Conservation (phyloP, 2,113 vertebrate genomes). For the Gobio gobio region DNA sequence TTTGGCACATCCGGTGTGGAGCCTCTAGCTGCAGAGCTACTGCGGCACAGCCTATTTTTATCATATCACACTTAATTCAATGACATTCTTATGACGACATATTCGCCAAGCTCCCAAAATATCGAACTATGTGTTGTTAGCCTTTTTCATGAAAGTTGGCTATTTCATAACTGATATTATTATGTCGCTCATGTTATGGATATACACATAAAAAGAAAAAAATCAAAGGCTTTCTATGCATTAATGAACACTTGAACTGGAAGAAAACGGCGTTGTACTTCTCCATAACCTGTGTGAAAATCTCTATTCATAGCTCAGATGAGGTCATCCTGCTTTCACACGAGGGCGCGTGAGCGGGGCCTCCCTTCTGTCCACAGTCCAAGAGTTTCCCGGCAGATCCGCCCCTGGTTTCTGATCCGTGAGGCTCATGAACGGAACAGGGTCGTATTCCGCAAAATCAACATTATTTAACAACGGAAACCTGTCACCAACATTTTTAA, state of each 20-base stretch:
- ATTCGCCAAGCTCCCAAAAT: conserved; percentile 7
- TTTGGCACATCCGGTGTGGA: conserved; percentile 71
- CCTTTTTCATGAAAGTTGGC: neutral
- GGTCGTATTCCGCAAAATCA: neutral
- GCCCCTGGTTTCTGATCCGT: conserved; percentile 62
- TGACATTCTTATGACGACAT: conserved; percentile 41
- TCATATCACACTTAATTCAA: conserved; percentile 40
- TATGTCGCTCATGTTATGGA: neutral
- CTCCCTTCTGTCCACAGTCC: conserved; percentile 28
- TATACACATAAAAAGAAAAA: neutral
- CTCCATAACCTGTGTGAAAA: conserved; percentile 27
- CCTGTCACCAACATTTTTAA: neutral
- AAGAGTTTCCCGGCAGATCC: conserved; percentile 71
- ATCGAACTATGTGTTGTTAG: neutral
- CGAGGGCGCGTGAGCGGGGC: conserved; percentile 29
- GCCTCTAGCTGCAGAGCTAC: conserved; percentile 37
- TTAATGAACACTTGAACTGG: neutral
- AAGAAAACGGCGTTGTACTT: neutral
- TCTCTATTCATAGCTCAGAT: conserved; percentile 48
- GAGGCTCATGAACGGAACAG: conserved; percentile 7
- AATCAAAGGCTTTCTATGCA: neutral
- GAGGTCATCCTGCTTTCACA: conserved; percentile 45
- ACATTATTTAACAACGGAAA: neutral
- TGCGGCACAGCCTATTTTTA: conserved; percentile 52
- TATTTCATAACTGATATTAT: neutral